A percentile compares a stretch with the other conserved stretches of the same genome.
Evolutionary conservation across 2,113 vertebrate species (phyloP).

Genomic region (Oceanodroma tethys): DNA sequence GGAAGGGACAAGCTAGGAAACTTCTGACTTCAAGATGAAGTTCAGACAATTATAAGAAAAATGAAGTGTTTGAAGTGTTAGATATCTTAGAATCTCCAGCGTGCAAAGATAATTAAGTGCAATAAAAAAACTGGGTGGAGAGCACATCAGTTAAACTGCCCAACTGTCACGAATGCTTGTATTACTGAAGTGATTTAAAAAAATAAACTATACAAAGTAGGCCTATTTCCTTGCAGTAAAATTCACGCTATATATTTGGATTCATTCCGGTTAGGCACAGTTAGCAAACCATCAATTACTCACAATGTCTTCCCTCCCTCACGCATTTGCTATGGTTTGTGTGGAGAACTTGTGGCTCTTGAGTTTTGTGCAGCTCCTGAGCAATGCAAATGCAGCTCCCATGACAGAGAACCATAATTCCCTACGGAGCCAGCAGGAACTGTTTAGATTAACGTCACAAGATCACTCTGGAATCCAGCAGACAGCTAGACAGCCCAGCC

Average conservation of each 20-base stretch:
- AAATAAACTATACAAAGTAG: neutral
- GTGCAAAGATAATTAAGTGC: neutral
- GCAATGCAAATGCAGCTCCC: neutral
- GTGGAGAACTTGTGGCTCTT: neutral
- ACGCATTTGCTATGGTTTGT: neutral
- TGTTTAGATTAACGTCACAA: neutral
- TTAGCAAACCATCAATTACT: neutral
- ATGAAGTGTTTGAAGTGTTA: neutral
- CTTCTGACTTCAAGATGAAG: neutral
- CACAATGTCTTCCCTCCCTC: neutral
- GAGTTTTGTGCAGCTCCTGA: neutral
- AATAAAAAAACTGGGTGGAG: neutral
- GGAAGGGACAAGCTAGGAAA: neutral
- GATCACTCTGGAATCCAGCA: neutral
- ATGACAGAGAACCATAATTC: neutral
- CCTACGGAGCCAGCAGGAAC: neutral
- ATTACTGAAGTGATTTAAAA: neutral
- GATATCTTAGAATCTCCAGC: neutral
- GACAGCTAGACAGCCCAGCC: neutral
- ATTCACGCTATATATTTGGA: neutral
- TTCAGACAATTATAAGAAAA: neutral
- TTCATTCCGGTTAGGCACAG: neutral
- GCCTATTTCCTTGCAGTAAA: neutral
- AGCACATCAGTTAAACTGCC: neutral
- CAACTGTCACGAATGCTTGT: neutral